Conservation (phyloP, 53 echinoderm and acorn worm genomes). For the Henricia sp. region DNA sequence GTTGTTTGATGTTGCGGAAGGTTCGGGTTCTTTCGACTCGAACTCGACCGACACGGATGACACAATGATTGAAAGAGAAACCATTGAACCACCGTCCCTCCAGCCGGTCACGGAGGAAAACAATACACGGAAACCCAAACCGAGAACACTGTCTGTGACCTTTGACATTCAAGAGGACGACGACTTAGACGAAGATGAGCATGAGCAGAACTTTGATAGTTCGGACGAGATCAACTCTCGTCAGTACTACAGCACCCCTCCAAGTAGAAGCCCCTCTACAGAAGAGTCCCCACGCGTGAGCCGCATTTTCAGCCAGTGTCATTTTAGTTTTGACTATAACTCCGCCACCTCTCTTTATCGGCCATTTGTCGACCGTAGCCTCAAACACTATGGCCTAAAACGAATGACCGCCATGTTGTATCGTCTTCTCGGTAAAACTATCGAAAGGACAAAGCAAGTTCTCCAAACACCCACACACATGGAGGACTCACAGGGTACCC, state of each 20-base stretch:
- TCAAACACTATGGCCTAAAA: slow-evolving; percentile 87
- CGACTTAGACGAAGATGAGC: slow-evolving; percentile 28
- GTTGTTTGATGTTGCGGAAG: slow-evolving; percentile 51
- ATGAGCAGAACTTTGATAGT: slow-evolving; percentile 15
- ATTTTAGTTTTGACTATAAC: slow-evolving; percentile 96
- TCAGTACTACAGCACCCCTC: slow-evolving; percentile 64
- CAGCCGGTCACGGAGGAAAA: slow-evolving; percentile 13
- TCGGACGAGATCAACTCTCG: slow-evolving; percentile 1
- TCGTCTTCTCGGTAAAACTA: slow-evolving; percentile 78
- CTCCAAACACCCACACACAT: slow-evolving; percentile 17
- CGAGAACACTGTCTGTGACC: slow-evolving; percentile 66
- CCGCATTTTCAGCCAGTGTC: slow-evolving; percentile 93
- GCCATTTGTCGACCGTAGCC: slow-evolving; percentile 90
- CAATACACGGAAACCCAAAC: slow-evolving; percentile 8
- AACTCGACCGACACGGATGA: slow-evolving; percentile 50
- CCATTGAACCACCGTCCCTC: background rate
- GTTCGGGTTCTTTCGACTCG: slow-evolving; percentile 40
- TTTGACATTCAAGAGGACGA: slow-evolving; percentile 57
- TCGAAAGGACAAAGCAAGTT: slow-evolving; percentile 64
- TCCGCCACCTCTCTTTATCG: slow-evolving; percentile 88
- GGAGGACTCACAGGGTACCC: background rate
- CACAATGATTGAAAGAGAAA: slow-evolving; percentile 3
- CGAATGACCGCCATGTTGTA: slow-evolving; percentile 86
- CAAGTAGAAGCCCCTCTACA: slow-evolving; percentile 46
- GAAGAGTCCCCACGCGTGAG: slow-evolving; percentile 80